Percentiles rank a stretch among this genome's conserved stretches.
Conservation (phyloP, 2,888 invertebrate species). For the Sarcophaga variegata region DNA sequence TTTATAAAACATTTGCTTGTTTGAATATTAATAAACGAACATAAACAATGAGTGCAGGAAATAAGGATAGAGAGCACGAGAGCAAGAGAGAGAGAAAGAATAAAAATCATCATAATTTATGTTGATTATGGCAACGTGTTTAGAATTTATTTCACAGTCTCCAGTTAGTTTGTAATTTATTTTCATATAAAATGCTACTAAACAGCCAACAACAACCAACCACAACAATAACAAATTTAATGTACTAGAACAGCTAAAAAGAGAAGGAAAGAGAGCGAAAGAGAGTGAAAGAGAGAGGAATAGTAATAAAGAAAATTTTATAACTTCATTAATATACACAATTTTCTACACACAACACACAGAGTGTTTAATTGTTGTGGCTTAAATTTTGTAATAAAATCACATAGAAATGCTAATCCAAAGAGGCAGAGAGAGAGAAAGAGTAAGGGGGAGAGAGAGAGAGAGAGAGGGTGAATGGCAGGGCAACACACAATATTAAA, state of each 20-base stretch:
- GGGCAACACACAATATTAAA: too few species aligned
- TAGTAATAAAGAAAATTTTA: conserved; percentile 45
- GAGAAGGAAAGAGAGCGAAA: neutral
- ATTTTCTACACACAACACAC: conserved; percentile 21
- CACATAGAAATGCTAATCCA: too few species aligned
- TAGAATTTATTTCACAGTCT: conserved; percentile 44
- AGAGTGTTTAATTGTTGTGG: conserved; percentile 44
- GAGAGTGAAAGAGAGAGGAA: neutral
- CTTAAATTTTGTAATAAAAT: too few species aligned
- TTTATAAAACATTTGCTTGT: conserved; percentile 18
- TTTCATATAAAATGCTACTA: neutral
- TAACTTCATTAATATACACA: conserved; percentile 60
- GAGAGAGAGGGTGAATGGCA: too few species aligned
- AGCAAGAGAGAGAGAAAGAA: neutral
- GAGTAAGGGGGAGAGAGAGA: too few species aligned
- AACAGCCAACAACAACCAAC: neutral
- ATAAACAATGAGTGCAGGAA: neutral
- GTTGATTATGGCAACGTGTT: conserved; percentile 67
- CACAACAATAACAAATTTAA: neutral
- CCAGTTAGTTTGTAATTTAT: conserved; percentile 27
- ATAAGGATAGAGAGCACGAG: too few species aligned
- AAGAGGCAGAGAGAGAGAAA: too few species aligned
- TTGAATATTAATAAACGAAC: conserved; percentile 12
- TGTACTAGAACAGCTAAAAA: neutral
- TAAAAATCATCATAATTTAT: conserved; percentile 60